Conservation (phyloP, 2,113 vertebrate genomes). For the Hirundichthys speculiger region DNA sequence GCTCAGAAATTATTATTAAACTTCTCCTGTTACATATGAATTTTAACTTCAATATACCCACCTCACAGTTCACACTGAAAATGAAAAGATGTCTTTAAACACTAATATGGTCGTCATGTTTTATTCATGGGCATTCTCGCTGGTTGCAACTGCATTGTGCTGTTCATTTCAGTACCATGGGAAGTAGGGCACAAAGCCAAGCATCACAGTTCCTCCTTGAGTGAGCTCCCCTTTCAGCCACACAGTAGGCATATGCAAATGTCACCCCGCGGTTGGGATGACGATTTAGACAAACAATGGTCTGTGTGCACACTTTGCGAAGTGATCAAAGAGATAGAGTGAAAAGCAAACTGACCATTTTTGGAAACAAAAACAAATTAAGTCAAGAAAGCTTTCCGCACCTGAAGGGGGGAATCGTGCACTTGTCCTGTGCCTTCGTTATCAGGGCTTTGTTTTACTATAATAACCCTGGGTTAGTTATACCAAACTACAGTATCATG, state of each 20-base stretch:
- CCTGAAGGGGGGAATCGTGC: not conserved
- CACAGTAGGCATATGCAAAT: slow-evolving; percentile 59
- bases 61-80: slow-evolving; percentile 45
- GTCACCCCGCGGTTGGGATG: slow-evolving; percentile 43
- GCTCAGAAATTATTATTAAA: slow-evolving; percentile 37
- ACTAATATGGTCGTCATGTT: slow-evolving; percentile 57
- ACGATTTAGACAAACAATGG: slow-evolving; percentile 39
- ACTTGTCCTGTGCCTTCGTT: slow-evolving; percentile 11
- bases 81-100: slow-evolving; percentile 62
- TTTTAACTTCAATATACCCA: slow-evolving; percentile 41
- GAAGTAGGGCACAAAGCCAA: slow-evolving; percentile 43
- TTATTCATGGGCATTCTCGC: slow-evolving; percentile 65
- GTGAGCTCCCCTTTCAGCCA: slow-evolving; percentile 59
- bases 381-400: slow-evolving; percentile 14
- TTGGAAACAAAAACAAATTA: slow-evolving; percentile 20
- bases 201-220: slow-evolving; percentile 44
- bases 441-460: slow-evolving; percentile 43
- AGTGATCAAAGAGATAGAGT: slow-evolving; percentile 29
- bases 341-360: slow-evolving; percentile 29
- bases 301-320: slow-evolving; percentile 17
- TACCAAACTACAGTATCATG: slow-evolving; percentile 11
- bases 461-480: slow-evolving; percentile 34
- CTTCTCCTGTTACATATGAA: slow-evolving; percentile 21
- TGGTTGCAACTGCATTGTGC: slow-evolving; percentile 49
- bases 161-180: slow-evolving; percentile 39